Base-by-base conservation (phyloP, 1,140 invertebrate species). In the Bombus waltoni region DNA sequence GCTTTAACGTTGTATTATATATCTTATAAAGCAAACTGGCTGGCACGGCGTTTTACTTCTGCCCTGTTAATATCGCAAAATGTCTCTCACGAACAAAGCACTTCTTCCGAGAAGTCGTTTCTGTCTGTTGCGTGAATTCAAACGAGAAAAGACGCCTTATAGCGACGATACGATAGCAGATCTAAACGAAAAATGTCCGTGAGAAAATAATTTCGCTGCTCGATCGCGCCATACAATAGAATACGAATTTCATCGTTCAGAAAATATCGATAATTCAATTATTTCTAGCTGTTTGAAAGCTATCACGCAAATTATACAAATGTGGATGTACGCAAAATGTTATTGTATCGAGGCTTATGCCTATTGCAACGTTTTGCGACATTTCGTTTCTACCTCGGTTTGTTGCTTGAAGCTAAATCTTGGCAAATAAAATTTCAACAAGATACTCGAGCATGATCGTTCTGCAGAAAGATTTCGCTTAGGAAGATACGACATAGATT, bases 21-120 rank as follows among this genome's bases (percentile, higher is more conserved):
- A 72, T 72, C 42, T 72, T 70, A 40, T 72, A n/a, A 42, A 72
- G 25, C 70, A 72, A 72, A 72, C 40, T 42, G 11, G 70, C 40
- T 42, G 70, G 13, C 15, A 72, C 38, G 42, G 15, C 25, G 1
- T 42, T 42, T 72, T 42, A 42, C 25, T 28, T 72, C 70, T 72
- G 28, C 40, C 25, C 70, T 15, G 28, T 42, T 40, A 72, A 72
- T 38, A 15, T 42, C n/a, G 28, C 42, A n/a, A 42, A 42, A 72
- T 72, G n/a, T 42, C 70, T 72, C 42, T 13, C 15, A n/a, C 9
- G 28, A 25, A n/a, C n/a, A 53, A 53, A 53, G 47, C 22, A 70
- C 1, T 8, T 28, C 15, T 25, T 28, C 40, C 28, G 40, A 15
- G 15, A 72, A 72, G 40, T 42, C 25, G 28, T 72, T n/a, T 72